These are phyloP conservation scores for Lycocerus yunnanus DNA, from an alignment of 2,888 invertebrate genomes.

Conservation along the genomic window DNA sequence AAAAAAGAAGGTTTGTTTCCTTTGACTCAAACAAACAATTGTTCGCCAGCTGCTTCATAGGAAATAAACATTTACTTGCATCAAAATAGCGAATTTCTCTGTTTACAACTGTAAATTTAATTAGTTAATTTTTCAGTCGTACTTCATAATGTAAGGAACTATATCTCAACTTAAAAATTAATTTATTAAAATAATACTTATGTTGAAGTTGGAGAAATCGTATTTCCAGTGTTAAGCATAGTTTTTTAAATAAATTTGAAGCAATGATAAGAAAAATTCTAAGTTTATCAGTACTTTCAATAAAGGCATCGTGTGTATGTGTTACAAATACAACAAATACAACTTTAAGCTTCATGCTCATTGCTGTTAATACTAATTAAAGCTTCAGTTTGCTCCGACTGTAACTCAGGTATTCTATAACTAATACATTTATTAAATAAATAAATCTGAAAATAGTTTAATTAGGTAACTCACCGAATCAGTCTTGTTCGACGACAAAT, in stretches of 20 bases:
- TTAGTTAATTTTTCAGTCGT: not conserved
- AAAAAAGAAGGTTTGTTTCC: too few relatives aligned
- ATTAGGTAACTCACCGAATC: constrained; percentile 53
- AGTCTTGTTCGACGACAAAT: constrained; percentile 57
- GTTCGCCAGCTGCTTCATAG: too few relatives aligned
- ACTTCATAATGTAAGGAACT: not conserved
- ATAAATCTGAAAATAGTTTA: not conserved
- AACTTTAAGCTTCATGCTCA: constrained; percentile 61
- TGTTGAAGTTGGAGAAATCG: not conserved
- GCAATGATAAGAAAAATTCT: not conserved
- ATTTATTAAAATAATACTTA: not conserved
- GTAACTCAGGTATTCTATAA: constrained; percentile 64
- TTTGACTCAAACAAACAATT: too few relatives aligned
- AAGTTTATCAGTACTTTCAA: constrained; percentile 16
- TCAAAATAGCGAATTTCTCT: not conserved
- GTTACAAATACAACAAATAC: not conserved
- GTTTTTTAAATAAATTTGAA: not conserved
- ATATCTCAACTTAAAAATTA: not conserved
- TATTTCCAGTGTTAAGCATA: not conserved
- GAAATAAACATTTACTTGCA: not conserved
- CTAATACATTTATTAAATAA: constrained; percentile 33
- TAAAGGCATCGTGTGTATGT: constrained; percentile 10
- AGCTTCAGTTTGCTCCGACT: constrained; percentile 72
- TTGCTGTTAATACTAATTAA: constrained; percentile 65
- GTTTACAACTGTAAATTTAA: not conserved